Evolutionary conservation across 1,140 invertebrate species (phyloP).

Genomic region (Artemia franciscana): DNA sequence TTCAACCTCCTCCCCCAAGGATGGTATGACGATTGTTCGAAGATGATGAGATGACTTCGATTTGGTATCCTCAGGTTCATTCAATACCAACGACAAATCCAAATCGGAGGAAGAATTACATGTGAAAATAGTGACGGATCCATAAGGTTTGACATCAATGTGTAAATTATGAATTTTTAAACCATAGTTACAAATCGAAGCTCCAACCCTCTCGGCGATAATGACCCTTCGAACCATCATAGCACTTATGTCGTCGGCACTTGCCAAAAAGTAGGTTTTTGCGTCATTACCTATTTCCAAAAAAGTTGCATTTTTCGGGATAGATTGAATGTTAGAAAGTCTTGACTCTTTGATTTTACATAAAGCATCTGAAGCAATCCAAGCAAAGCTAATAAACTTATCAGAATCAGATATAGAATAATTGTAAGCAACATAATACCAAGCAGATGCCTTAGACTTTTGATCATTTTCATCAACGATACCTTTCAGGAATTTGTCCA

Average conservation of each 20-base stretch:
- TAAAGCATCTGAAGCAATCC: not conserved
- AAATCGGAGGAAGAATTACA: not conserved
- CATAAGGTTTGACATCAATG: not conserved
- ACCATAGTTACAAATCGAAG: not conserved
- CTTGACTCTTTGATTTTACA: not conserved
- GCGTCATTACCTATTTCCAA: not conserved
- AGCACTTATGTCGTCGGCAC: not conserved
- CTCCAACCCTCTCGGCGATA: not conserved
- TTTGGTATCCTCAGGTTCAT: not conserved
- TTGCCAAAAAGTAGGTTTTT: not conserved
- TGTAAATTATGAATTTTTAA: too few relatives aligned
- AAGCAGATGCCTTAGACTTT: not conserved
- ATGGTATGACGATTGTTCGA: not conserved
- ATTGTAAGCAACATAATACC: conserved; percentile 2
- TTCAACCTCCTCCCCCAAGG: not conserved
- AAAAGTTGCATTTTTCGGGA: not conserved
- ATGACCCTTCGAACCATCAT: not conserved
- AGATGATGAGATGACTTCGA: not conserved
- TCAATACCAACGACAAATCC: not conserved
- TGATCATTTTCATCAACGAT: not conserved
- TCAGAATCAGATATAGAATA: not conserved
- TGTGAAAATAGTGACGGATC: conserved; percentile 2
- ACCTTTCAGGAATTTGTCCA: not conserved
- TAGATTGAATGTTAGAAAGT: not conserved
- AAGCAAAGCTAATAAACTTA: not conserved